Base-by-base conservation (phyloP, 2,113 vertebrate species). In the Crypturellus undulatus region DNA sequence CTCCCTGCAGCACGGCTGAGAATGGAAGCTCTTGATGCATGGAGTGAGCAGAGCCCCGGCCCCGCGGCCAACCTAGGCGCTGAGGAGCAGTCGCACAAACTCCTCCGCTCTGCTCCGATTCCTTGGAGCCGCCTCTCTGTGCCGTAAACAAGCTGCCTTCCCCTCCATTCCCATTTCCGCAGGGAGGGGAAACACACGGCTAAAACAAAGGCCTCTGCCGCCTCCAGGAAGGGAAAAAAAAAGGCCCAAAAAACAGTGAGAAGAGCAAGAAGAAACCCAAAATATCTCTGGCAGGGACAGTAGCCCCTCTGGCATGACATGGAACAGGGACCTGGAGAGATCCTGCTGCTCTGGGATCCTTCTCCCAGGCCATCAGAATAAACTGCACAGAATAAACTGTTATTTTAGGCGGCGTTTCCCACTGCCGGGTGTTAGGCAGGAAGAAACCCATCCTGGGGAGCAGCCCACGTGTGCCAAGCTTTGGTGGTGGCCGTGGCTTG, bases 391-490 rank as follows among this genome's bases (percentile, higher is more conserved):
- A 69, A 87, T 94, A 96, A 94, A 96, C 13, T 96, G 95, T 97
- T 96, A 90, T 96, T 97, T 71, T 89, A 95, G 76, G 72, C 81
- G 87, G 84, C 76, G 58, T 94, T 90, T 93, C 93, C 92, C 91
- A 87, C 83, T 43, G 32, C 76, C 0, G n/a, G 72, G 79, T 34
- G 79, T 1, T 25, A 36, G 67, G 6, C 1, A 49, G 88, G 65
- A 73, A 75, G 82, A 90, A 72, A 80, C 91, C 42, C 67, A 2
- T 63, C 54, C 67, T 1, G 1, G 40, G 24, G 82, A 40, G 64
- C 16, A 0, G 3, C 21, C 93, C 93, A 92, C 90, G 83, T 56
- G 60, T 70, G 13, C 93, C 83, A 92, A 52, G 0, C 56, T 60
- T 42, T 0, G 0, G 12, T 90, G 87, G 80, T 88, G 85, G 69